phyloP scores from a whole-genome alignment of 53 echinoderm and acorn worm genomes.

The Holothuria leucospilota region DNA sequence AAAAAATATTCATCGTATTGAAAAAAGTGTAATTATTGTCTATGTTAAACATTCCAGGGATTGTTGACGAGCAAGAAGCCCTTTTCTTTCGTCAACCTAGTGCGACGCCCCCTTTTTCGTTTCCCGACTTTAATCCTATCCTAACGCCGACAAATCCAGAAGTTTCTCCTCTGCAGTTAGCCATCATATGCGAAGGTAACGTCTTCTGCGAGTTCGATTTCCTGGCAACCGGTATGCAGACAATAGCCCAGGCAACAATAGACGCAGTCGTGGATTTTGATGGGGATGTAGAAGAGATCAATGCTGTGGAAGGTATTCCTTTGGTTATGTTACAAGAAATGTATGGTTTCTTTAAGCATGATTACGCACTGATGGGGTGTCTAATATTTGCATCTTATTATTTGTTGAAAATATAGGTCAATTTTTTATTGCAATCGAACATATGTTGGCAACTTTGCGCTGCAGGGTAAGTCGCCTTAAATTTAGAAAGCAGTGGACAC shows the following conservation, averaged over 20 bases:
- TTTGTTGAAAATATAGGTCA: no score
- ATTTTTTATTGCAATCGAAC: no score
- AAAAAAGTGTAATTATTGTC: not conserved
- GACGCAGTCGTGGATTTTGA: not conserved
- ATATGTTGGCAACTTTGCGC: no score
- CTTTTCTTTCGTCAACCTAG: slow-evolving; percentile 30
- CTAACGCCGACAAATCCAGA: not conserved
- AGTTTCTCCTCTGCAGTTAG: not conserved
- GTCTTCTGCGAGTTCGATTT: slow-evolving; percentile 9
- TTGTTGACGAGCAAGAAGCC: slow-evolving; percentile 3
- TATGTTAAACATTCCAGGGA: slow-evolving; percentile 3
- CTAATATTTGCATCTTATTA: no score
- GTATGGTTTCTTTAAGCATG: no score
- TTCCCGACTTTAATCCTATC: slow-evolving; percentile 4
- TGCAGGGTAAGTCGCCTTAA: no score
- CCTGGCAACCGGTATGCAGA: not conserved
- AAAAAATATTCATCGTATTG: no score
- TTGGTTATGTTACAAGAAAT: no score
- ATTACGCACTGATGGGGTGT: no score
- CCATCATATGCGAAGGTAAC: not conserved
- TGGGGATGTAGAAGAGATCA: not conserved
- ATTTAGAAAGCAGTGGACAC: no score
- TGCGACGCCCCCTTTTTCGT: not conserved
- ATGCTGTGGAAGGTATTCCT: no score
- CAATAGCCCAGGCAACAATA: slow-evolving; percentile 6